phyloP scores from a whole-genome alignment of 1,140 invertebrate genomes.

The Aradophagus sp. region DNA sequence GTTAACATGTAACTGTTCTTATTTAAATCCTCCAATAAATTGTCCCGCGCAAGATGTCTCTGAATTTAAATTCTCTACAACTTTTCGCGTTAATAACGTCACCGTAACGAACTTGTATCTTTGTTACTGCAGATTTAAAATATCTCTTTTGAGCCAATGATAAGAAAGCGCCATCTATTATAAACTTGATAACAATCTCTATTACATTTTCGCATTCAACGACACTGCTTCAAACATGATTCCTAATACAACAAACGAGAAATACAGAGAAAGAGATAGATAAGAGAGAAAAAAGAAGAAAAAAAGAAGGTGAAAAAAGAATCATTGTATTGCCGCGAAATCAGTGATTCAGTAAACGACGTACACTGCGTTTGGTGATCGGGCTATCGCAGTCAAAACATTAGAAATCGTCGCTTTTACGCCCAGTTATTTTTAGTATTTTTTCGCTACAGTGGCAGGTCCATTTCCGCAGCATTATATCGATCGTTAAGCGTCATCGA shows the following conservation, averaged over 20 bases:
- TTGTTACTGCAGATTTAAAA: too few relatives aligned
- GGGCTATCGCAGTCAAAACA: constrained; percentile 46
- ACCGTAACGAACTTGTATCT: too few relatives aligned
- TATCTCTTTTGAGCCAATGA: too few relatives aligned
- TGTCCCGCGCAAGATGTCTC: too few relatives aligned
- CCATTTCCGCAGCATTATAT: constrained; percentile 54
- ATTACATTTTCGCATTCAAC: constrained; percentile 41
- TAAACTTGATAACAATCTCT: constrained; percentile 28
- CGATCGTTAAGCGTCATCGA: constrained; percentile 32
- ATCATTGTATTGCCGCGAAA: constrained; percentile 36
- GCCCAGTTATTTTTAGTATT: constrained; percentile 53
- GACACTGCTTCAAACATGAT: constrained; percentile 54
- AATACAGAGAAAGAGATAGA: constrained; percentile 3
- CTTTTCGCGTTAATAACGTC: too few relatives aligned
- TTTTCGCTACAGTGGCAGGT: constrained; percentile 56
- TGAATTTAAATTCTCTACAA: too few relatives aligned
- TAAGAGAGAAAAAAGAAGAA: constrained; percentile 22
- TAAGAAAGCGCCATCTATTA: constrained; percentile 20
- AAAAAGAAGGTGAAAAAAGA: constrained; percentile 13
- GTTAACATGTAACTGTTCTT: too few relatives aligned
- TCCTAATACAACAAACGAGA: constrained; percentile 27
- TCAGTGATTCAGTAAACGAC: constrained; percentile 46
- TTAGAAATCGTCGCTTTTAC: constrained; percentile 42
- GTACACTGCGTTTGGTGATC: constrained; percentile 52
- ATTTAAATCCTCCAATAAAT: too few relatives aligned